Conservation (phyloP, 1,140 invertebrate genomes). For the Patella vulgata region DNA sequence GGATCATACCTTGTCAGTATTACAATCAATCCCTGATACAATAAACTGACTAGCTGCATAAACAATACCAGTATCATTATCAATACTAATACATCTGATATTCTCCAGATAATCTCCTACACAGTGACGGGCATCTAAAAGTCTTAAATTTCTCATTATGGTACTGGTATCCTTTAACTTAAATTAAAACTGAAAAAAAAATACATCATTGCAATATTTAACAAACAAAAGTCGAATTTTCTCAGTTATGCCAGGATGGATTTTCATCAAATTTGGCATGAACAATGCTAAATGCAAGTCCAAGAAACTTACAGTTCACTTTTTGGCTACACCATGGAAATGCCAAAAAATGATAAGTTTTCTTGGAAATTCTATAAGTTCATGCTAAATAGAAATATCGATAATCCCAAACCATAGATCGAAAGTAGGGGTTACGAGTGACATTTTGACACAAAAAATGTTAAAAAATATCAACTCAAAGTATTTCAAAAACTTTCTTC, state of each 20-base stretch:
- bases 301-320: no score
- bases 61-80: slow-evolving; percentile 46
- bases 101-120: slow-evolving; percentile 7
- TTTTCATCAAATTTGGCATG: not conserved
- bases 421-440: no score
- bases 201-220: not conserved
- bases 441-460: no score
- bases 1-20: slow-evolving; percentile 29
- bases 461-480: no score
- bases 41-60: slow-evolving; percentile 33
- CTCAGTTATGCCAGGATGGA: not conserved
- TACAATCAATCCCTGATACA: slow-evolving; percentile 33
- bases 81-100: slow-evolving; percentile 34
- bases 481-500: no score
- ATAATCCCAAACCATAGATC: no score
- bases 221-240: not conserved
- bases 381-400: no score
- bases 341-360: no score
- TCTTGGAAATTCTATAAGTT: no score
- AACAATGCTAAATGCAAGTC: not conserved
- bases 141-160: slow-evolving; percentile 44
- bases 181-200: slow-evolving; percentile 3
- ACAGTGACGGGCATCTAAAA: slow-evolving; percentile 18
- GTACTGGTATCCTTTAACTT: not conserved
- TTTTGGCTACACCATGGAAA: no score